Conservation (phyloP, 2,797 vertebrate species). For the Neosilurus mollespiculum region DNA sequence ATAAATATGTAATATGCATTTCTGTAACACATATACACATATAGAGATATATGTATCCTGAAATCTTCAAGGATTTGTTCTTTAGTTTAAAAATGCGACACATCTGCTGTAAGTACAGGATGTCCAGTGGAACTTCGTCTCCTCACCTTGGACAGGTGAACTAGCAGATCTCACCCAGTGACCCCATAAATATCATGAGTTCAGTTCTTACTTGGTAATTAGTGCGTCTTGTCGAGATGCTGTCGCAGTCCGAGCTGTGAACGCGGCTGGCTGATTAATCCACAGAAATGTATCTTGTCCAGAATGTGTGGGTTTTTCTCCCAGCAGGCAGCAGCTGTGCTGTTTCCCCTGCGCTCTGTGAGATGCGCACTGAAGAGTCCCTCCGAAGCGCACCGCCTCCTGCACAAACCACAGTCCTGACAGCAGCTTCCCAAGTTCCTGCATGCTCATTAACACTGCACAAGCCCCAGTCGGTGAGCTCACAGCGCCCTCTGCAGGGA, state of each 20-base stretch:
- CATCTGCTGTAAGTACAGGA: slow-evolving; percentile 7
- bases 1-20: background rate
- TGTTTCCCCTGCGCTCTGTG: background rate
- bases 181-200: background rate
- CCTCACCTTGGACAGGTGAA: slow-evolving; percentile 37
- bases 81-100: background rate
- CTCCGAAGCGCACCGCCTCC: slow-evolving; percentile 43
- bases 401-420: background rate
- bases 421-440: slow-evolving; percentile 25
- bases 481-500: slow-evolving; percentile 42
- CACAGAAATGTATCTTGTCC: background rate
- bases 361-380: slow-evolving; percentile 23
- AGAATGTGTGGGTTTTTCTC: background rate
- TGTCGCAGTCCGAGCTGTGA: background rate
- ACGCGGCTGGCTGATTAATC: slow-evolving; percentile 12
- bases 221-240: background rate
- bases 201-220: slow-evolving; percentile 11
- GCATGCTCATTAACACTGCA: background rate
- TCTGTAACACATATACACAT: background rate
- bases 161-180: background rate
- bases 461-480: background rate
- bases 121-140: background rate
- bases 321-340: slow-evolving; percentile 17
- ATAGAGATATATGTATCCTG: background rate
- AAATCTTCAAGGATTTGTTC: background rate